phyloP scores from a whole-genome alignment of 2,797 vertebrate species.

The Lophius americanus region DNA sequence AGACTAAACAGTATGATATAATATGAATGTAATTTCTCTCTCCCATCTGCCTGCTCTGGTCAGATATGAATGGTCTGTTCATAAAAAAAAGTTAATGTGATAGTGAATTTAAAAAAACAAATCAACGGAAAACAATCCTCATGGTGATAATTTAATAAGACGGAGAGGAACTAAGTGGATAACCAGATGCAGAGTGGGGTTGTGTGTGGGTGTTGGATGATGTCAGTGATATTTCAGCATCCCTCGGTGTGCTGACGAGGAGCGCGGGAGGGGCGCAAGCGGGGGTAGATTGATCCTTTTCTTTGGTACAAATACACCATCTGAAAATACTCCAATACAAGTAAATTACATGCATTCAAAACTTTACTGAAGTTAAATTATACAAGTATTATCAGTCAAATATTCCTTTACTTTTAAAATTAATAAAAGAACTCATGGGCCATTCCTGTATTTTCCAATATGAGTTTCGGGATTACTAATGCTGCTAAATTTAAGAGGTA shows the following conservation, averaged over 20 bases:
- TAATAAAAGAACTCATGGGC: too few relatives aligned
- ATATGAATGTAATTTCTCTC: neutral
- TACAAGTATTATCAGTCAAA: too few relatives aligned
- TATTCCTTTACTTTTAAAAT: too few relatives aligned
- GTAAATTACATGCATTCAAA: too few relatives aligned
- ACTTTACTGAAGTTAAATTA: too few relatives aligned
- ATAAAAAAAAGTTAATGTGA: constrained; percentile 57
- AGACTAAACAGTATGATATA: too few relatives aligned
- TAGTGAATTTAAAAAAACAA: constrained; percentile 27
- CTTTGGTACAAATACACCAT: too few relatives aligned
- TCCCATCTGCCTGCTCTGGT: neutral
- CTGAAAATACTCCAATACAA: too few relatives aligned
- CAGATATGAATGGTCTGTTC: constrained; percentile 18
- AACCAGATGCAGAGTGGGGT: constrained; percentile 64
- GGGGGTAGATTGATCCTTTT: too few relatives aligned
- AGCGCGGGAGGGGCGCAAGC: constrained; percentile 8
- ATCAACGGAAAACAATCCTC: constrained; percentile 33
- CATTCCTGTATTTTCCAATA: too few relatives aligned
- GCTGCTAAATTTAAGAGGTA: too few relatives aligned
- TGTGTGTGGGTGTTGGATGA: constrained; percentile 61
- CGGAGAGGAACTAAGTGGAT: constrained; percentile 71
- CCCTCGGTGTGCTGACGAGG: constrained; percentile 63
- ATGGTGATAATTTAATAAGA: constrained; percentile 71
- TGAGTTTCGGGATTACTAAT: too few relatives aligned
- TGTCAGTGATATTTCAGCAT: constrained; percentile 75